Conservation (phyloP, 64 coral and sea anemone species). For the Dendrophyllia cribrosa region DNA sequence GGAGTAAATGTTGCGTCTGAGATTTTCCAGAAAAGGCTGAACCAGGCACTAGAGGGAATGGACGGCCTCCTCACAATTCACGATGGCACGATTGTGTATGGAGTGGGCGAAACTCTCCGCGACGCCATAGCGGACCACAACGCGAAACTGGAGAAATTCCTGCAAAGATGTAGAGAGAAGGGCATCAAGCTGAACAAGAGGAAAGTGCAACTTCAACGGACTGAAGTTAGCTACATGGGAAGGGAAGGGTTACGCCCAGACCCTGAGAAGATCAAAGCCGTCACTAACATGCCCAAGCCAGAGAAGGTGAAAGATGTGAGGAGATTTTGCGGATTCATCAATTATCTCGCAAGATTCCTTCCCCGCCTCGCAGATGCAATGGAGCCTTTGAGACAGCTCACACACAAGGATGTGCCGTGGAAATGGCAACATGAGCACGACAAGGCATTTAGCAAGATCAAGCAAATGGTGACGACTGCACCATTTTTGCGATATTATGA, state of each 20-base stretch:
- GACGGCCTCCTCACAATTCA: too few species aligned
- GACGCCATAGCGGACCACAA: slow-evolving; percentile 11
- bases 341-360: slow-evolving; percentile 18
- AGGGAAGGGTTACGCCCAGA: slow-evolving; percentile 19
- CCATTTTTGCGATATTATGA: slow-evolving; percentile 40
- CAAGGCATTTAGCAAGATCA: slow-evolving; percentile 10
- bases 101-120: slow-evolving; percentile 1
- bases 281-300: slow-evolving; percentile 39
- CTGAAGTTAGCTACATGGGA: slow-evolving; percentile 29
- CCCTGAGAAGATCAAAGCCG: slow-evolving; percentile 27
- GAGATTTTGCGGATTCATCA: slow-evolving; percentile 41
- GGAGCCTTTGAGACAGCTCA: slow-evolving; percentile 21
- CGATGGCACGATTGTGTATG: slow-evolving; percentile 30
- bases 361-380: background rate
- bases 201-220: slow-evolving; percentile 8
- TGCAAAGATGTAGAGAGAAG: slow-evolving; percentile 27
- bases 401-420: slow-evolving; percentile 2
- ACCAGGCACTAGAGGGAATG: slow-evolving; percentile 13
- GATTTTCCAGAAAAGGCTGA: slow-evolving; percentile 46
- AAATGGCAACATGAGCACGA: slow-evolving; percentile 24
- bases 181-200: slow-evolving; percentile 38
- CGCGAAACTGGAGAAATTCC: background rate
- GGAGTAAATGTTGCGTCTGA: slow-evolving; percentile 14
- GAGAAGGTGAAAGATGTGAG: slow-evolving; percentile 30
- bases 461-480: background rate